Conservation (phyloP, 2,888 invertebrate species). For the Bugula neritina region DNA sequence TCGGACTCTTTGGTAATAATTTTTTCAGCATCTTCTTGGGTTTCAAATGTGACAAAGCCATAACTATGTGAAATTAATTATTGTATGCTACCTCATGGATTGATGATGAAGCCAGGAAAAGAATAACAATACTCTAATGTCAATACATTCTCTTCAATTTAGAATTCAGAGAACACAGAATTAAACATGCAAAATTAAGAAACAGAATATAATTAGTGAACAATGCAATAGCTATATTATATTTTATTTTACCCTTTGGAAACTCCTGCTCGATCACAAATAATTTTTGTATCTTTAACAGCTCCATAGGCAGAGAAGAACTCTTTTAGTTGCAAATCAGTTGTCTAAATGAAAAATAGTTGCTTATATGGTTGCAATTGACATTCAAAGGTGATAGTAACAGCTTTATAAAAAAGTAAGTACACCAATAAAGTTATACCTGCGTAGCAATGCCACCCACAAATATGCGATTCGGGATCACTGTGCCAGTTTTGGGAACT, state of each 20-base stretch:
- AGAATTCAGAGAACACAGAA: no score
- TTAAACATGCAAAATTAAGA: no score
- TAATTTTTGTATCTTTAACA: slow-evolving; percentile 78
- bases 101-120: no score
- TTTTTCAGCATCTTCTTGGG: slow-evolving; percentile 70
- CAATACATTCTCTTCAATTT: no score
- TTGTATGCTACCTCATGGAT: no score
- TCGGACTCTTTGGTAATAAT: slow-evolving; percentile 54
- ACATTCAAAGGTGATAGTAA: no score
- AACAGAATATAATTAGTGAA: no score
- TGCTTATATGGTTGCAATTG: no score
- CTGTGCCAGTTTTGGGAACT: slow-evolving; percentile 62
- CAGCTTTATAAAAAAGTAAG: no score
- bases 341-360: slow-evolving; percentile 59
- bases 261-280: slow-evolving; percentile 86
- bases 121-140: no score
- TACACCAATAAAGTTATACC: no score
- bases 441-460: slow-evolving; percentile 91
- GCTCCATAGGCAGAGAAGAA: slow-evolving; percentile 80
- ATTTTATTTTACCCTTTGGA: slow-evolving; percentile 75
- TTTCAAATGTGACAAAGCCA: slow-evolving; percentile 77
- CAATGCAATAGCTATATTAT: slow-evolving; percentile 64
- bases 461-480: slow-evolving; percentile 89
- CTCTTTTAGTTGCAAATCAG: slow-evolving; percentile 82
- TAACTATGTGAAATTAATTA: no score